Percentiles rank a stretch among this genome's conserved stretches.
phyloP scores from a whole-genome alignment of 1,140 invertebrate species.

The Camponotus vicinus region DNA sequence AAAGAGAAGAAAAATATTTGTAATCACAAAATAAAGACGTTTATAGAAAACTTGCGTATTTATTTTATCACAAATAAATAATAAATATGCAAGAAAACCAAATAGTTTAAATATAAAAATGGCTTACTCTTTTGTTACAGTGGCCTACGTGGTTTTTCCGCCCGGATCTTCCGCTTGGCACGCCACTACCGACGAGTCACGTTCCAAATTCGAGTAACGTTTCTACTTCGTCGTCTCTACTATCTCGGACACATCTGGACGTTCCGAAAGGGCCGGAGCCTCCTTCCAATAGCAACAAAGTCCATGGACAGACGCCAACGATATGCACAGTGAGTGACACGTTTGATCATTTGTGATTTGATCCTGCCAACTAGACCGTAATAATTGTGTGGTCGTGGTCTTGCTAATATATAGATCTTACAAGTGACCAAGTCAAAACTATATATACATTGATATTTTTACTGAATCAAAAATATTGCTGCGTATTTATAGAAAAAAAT shows the following conservation, averaged over 20 bases:
- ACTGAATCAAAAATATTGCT: background rate
- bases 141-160: constrained; percentile 82
- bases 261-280: constrained; percentile 74
- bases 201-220: constrained; percentile 72
- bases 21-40: background rate
- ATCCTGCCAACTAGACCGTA: constrained; percentile 48
- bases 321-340: constrained; percentile 83
- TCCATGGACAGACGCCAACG: constrained; percentile 84
- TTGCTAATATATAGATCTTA: background rate
- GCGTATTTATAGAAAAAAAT: background rate
- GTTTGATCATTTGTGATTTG: constrained; percentile 51
- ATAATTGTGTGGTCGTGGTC: constrained; percentile 37
- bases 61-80: background rate
- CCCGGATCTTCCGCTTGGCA: constrained; percentile 77
- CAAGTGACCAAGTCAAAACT: constrained; percentile 21
- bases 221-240: constrained; percentile 69
- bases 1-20: too few relatives aligned
- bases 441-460: constrained; percentile 14
- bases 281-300: constrained; percentile 73
- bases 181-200: constrained; percentile 67
- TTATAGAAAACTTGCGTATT: background rate
- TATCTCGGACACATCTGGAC: constrained; percentile 75
- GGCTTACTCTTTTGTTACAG: constrained; percentile 73
- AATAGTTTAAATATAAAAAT: background rate
- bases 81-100: background rate